phyloP scores from a whole-genome alignment of 2,113 vertebrate species.

The Butorides virescens region DNA sequence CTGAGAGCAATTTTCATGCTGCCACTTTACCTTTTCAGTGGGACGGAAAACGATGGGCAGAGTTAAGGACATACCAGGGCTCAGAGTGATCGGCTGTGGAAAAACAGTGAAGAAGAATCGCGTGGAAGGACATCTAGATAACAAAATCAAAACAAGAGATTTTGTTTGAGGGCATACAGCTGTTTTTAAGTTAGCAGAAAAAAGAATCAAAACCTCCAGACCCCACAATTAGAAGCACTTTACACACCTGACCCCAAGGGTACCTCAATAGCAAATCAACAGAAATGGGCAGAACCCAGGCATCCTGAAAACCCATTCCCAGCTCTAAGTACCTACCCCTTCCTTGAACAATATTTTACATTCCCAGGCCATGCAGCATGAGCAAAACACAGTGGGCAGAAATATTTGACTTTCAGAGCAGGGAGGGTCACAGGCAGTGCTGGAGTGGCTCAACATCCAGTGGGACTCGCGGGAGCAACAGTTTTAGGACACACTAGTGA shows the following conservation, averaged over 20 bases:
- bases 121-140: conserved; percentile 81
- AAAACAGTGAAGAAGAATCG: conserved; percentile 81
- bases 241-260: background rate
- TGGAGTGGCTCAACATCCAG: background rate
- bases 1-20: background rate
- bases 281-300: background rate
- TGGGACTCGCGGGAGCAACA: background rate
- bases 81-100: conserved; percentile 80
- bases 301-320: background rate
- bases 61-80: conserved; percentile 83
- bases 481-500: conserved; percentile 3
- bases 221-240: background rate
- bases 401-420: background rate
- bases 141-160: background rate
- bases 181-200: background rate
- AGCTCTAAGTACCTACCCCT: background rate
- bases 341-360: background rate
- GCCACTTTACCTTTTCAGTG: conserved; percentile 80
- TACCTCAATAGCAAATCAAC: background rate
- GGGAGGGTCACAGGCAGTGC: background rate
- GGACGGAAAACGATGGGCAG: conserved; percentile 87
- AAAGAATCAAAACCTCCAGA: background rate
- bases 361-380: background rate
- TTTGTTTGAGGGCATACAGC: background rate
- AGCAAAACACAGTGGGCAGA: background rate